phyloP scores from a whole-genome alignment of 2,797 vertebrate genomes.

The Myotis myotis region DNA sequence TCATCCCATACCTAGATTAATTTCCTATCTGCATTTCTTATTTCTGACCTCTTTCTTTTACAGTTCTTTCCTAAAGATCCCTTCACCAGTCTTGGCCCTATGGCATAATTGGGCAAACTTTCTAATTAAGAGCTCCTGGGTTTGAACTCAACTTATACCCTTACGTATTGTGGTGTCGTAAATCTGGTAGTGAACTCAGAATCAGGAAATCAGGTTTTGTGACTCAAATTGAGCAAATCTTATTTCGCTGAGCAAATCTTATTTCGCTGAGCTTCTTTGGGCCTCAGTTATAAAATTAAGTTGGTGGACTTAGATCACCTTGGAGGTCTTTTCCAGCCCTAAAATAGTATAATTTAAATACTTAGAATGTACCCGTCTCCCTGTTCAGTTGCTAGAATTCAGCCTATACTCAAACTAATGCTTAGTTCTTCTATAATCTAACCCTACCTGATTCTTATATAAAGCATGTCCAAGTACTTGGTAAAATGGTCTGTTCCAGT shows the following conservation, averaged over 20 bases:
- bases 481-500: background rate
- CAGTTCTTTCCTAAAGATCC: background rate
- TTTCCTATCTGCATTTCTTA: background rate
- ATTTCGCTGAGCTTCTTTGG: background rate
- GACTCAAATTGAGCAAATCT: background rate
- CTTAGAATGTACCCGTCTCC: background rate
- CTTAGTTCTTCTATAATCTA: background rate
- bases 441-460: background rate
- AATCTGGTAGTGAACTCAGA: background rate
- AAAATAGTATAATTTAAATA: slow-evolving; percentile 1
- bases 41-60: background rate
- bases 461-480: background rate
- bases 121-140: background rate
- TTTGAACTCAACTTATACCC: background rate
- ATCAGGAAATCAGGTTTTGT: background rate
- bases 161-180: background rate
- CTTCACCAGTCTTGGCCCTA: background rate
- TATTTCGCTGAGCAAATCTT: background rate
- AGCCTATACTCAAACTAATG: background rate
- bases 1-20: background rate
- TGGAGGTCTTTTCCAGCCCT: background rate
- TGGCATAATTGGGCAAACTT: background rate
- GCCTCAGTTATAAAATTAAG: background rate
- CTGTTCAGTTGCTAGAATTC: background rate
- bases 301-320: background rate